Evolutionary conservation across 2,113 vertebrate genomes (phyloP), one percentile per base, ranked within the genome.

Genomic region (Rhinolophus ferrumequinum): DNA sequence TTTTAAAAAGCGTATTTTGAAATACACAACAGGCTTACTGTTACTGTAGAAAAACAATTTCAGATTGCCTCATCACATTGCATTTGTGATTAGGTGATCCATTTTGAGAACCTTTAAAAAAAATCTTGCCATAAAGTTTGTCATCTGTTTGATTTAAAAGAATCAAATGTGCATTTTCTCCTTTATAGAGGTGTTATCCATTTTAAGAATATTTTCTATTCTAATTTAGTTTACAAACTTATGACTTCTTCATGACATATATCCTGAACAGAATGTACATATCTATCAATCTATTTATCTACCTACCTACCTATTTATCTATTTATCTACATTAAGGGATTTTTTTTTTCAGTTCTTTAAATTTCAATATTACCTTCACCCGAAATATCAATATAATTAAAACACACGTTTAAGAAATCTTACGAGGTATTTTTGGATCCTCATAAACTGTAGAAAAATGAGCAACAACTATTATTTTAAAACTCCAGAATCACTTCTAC

Each of bases 191-290:
- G 81, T 90, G 79, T 82, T 95, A 64, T 96, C 92, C 93, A 93
- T 54, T 97, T 98, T 79, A 96, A 81, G 81, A 95, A 87, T 82
- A 30, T 62, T 98, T 98, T 96, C 84, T 90, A 97, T 98, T 97
- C 95, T 98, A 85, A 95, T 98, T 90, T 96, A 84, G 77, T 97
- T 98, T 93, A 95, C 90, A 95, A 77, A 96, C 95, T 97, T 98
- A 93, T 88, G 77, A 79, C 76, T 94, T 97, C 75, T 87, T 96
- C 85, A 69, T 89, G 76, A 60, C 41, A 79, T 35, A 18, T 24
- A 44, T 64, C 24, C 66, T 91, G 41, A 91, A 38, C 13, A 92
- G 60, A 91, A 82, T 73, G 56, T 75, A 15, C 2, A 12, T 70
- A n/a, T 54, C 67, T 81, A 41, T 66, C 28, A 21, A 26, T 58